Base-by-base conservation (phyloP, 2,888 invertebrate species). In the Ecliptopera silaceata region DNA sequence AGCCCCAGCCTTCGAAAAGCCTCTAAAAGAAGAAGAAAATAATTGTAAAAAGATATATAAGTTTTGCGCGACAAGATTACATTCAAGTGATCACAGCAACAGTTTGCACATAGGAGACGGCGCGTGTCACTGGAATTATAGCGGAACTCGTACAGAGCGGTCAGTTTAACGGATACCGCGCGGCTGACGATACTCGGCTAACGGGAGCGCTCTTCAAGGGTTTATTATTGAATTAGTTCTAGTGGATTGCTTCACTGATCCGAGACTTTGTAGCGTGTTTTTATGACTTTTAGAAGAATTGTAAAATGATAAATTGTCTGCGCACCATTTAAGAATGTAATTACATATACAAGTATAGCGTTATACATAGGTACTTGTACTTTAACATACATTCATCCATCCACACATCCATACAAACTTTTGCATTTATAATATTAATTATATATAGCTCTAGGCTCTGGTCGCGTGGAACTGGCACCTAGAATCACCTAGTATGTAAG, bases 211-310 rank as follows among this genome's bases (percentile, higher is more conserved):
- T 20, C 31, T 34, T 57, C 45, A 53, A 42, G 47, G 46, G 45
- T 20, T 47, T 36, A 56, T 56, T 59, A 59, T 52, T 48, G 36
- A 55, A 45, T 59, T 52, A 49, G 59, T 59, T 59, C 47, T 55
- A 43, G 39, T 41, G 44, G 8, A 44, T 44, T 48, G 43, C 47
- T 47, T 52, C 22, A 18, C 12, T 29, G 15, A 34, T 12, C 13
- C 13, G 8, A 6, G 34, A 34, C 13, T 36, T 36, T 36, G 36
- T 8, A 6, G 15, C 15, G 36, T 2, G 15, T 36, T 15, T 36
- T 36, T 15, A 15, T n/a, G 36, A 8, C 36, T 36, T 2, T 8
- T 10, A 15, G 36, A 15, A 15, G 15, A 36, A 36, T 15, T 26
- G 1, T 31, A 2, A 10, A 8, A 15, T 36, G 15, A 15, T 1